Evolutionary conservation across 2,797 vertebrate genomes (phyloP).

Genomic region (Melanotaenia boesemani): DNA sequence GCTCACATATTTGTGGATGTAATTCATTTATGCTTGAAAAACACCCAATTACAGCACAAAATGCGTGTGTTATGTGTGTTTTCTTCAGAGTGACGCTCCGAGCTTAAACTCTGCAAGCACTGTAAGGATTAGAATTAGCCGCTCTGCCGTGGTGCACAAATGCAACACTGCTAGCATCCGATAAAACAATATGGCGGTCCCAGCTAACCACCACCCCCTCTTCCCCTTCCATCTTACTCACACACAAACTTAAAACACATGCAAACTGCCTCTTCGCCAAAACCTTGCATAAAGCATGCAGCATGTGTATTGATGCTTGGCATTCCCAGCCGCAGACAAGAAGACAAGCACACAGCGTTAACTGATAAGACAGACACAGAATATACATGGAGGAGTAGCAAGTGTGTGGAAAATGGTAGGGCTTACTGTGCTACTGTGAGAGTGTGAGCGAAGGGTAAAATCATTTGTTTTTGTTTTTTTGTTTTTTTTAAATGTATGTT

Average conservation of each 20-base stretch:
- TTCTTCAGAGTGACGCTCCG: conserved; percentile 24
- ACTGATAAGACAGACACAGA: conserved; percentile 72
- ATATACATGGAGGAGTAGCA: conserved; percentile 40
- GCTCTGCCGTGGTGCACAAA: conserved; percentile 64
- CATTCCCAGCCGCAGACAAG: conserved; percentile 49
- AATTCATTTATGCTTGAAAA: conserved; percentile 37
- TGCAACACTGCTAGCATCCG: conserved; percentile 66
- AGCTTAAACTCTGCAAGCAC: conserved; percentile 53
- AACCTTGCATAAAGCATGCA: conserved; percentile 33
- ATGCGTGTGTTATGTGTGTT: conserved; percentile 25
- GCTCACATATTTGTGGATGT: conserved; percentile 20
- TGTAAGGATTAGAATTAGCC: conserved; percentile 71
- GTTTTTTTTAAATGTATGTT: conserved; percentile 20
- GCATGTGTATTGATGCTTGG: conserved; percentile 20
- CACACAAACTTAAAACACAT: neutral
- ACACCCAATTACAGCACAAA: conserved; percentile 35
- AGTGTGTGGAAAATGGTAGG: conserved; percentile 82
- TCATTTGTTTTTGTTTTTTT: conserved; percentile 6
- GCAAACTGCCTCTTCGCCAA: neutral
- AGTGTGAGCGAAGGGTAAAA: conserved; percentile 57
- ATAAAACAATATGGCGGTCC: conserved; percentile 71
- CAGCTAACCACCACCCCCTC: neutral
- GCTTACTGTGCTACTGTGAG: conserved; percentile 70
- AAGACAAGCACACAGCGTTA: conserved; percentile 50
- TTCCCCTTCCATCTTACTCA: too few species aligned